Evolutionary conservation across 2,888 invertebrate genomes (phyloP).

Genomic region (Carterocephalus palaemon): DNA sequence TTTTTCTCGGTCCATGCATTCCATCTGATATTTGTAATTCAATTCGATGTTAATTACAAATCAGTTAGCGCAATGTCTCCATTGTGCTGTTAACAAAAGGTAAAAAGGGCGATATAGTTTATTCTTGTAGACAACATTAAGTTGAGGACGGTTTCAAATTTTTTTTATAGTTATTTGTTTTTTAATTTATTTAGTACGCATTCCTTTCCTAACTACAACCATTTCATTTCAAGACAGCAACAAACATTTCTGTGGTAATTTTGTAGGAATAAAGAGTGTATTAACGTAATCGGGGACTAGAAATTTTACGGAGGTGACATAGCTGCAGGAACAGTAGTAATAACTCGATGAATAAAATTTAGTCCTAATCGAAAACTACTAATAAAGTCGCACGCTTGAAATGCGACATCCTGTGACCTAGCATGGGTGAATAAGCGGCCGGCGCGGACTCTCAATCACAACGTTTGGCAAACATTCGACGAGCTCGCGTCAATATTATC

Average conservation of each 20-base stretch:
- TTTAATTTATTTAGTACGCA: no score
- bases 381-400: not conserved
- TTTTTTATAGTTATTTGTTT: no score
- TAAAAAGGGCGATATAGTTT: not conserved
- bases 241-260: no score
- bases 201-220: no score
- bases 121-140: not conserved
- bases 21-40: conserved; percentile 6
- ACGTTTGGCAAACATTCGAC: conserved; percentile 44
- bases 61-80: conserved; percentile 9
- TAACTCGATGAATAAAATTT: no score
- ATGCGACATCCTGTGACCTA: conserved; percentile 11
- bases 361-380: conserved; percentile 27
- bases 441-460: conserved; percentile 37
- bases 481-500: conserved; percentile 60
- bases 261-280: no score
- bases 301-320: no score
- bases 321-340: no score
- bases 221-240: no score
- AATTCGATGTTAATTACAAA: conserved; percentile 14
- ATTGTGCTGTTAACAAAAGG: conserved; percentile 9
- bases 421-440: conserved; percentile 36
- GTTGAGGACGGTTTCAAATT: no score
- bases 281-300: no score
- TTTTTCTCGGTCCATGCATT: conserved; percentile 8